phyloP scores from a whole-genome alignment of 1,140 invertebrate species.

The Ruditapes philippinarum region DNA sequence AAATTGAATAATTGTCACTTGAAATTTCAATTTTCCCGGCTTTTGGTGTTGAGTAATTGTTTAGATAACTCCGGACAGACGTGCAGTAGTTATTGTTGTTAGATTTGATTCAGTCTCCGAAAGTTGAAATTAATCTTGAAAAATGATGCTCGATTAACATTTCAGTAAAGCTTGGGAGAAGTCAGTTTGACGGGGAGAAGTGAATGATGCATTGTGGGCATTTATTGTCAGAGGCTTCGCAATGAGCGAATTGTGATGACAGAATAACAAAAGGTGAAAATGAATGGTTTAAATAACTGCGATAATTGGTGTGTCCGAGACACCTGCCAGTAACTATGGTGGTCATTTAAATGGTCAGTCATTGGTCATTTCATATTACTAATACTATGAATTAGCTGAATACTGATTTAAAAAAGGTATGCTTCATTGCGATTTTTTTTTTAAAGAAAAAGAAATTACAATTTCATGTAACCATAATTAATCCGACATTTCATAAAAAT shows the following conservation, averaged over 20 bases:
- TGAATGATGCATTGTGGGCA: not conserved
- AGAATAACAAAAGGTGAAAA: constrained; percentile 37
- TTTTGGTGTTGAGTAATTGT: constrained; percentile 25
- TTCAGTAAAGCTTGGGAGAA: not conserved
- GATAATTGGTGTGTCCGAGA: not conserved
- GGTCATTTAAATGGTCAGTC: not conserved
- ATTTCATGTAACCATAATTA: too few relatives aligned
- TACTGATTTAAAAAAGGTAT: too few relatives aligned
- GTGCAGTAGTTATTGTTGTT: not conserved
- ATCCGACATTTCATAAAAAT: too few relatives aligned
- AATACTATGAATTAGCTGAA: too few relatives aligned
- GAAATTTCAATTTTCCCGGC: constrained; percentile 16
- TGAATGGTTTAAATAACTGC: constrained; percentile 13
- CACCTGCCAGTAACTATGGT: not conserved
- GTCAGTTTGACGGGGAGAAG: not conserved
- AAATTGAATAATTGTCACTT: constrained; percentile 49
- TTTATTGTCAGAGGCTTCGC: not conserved
- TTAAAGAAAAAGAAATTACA: too few relatives aligned
- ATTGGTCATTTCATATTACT: too few relatives aligned
- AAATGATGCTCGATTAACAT: constrained; percentile 46
- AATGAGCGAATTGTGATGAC: constrained; percentile 14
- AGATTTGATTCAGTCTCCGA: not conserved
- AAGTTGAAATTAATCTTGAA: constrained; percentile 46
- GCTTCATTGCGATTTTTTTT: too few relatives aligned
- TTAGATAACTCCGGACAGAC: constrained; percentile 34